Evolutionary conservation across 2,888 invertebrate species (phyloP).

Genomic region (Neoaliturus tenellus): DNA sequence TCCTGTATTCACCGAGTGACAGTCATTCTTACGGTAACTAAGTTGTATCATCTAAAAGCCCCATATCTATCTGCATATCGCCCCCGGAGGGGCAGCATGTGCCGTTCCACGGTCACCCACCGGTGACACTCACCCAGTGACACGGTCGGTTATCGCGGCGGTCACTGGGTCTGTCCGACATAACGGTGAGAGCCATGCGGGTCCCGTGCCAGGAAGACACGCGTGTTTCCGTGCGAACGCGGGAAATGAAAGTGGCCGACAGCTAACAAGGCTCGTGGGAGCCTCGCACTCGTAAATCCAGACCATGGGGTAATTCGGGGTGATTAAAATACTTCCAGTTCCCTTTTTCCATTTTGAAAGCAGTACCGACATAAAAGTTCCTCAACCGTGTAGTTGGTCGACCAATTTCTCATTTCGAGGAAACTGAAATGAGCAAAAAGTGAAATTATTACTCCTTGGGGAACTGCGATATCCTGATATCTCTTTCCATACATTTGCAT

Average conservation of each 20-base stretch:
- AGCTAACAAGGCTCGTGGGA: slow-evolving; percentile 29
- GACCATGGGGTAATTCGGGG: not conserved
- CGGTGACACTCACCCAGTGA: slow-evolving; percentile 24
- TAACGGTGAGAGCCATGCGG: slow-evolving; percentile 16
- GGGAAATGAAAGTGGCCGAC: slow-evolving; percentile 29
- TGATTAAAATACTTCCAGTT: not conserved
- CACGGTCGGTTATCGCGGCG: slow-evolving; percentile 11
- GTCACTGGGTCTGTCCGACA: slow-evolving; percentile 6
- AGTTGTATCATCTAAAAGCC: no score
- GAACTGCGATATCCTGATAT: not conserved
- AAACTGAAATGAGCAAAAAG: not conserved
- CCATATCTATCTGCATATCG: no score
- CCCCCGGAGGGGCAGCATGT: no score
- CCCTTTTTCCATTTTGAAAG: not conserved
- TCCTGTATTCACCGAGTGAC: no score
- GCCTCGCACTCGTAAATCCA: not conserved
- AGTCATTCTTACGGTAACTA: no score
- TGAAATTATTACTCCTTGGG: not conserved
- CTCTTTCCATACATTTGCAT: not conserved
- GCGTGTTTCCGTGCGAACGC: slow-evolving; percentile 33
- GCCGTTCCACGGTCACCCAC: no score
- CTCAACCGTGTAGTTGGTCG: not conserved
- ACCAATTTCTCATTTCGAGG: not conserved
- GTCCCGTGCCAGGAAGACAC: not conserved
- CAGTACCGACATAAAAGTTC: not conserved